These are phyloP conservation scores for Lacerta bilineata DNA, from an alignment of 2,797 vertebrate genomes.

Conservation along the genomic window DNA sequence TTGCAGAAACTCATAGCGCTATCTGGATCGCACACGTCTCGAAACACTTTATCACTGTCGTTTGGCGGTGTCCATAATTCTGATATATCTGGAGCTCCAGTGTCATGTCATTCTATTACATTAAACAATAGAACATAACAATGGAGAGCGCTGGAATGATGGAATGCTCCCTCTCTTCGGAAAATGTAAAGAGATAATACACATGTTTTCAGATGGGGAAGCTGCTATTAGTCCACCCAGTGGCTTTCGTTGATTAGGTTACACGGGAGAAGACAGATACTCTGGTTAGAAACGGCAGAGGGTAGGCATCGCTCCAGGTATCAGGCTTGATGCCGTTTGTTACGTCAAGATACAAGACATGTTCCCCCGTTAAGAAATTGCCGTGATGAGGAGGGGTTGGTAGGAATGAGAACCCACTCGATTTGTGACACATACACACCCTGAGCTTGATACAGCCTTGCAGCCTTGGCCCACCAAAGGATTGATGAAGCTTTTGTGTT, in stretches of 20 bases:
- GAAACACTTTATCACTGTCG: conserved; percentile 70
- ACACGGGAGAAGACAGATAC: conserved; percentile 45
- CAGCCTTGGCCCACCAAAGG: neutral
- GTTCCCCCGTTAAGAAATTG: neutral
- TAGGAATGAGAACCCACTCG: neutral
- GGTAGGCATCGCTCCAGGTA: neutral
- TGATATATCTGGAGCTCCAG: conserved; percentile 64
- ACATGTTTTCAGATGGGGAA: conserved; percentile 68
- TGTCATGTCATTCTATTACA: conserved; percentile 73
- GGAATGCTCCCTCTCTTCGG: conserved; percentile 63
- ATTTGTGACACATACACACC: no score
- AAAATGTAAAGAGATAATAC: conserved; percentile 70
- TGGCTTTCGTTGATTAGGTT: conserved; percentile 57
- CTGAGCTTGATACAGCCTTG: no score
- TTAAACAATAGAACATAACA: conserved; percentile 72
- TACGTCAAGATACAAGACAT: neutral
- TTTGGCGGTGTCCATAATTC: conserved; percentile 71
- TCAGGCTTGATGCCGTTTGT: neutral
- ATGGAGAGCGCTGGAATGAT: conserved; percentile 51
- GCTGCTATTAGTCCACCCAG: conserved; percentile 62
- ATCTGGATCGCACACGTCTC: conserved; percentile 61
- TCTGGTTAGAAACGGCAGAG: neutral
- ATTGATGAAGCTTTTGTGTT: no score
- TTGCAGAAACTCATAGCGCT: conserved; percentile 68
- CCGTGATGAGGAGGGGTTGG: neutral